Evolutionary conservation across 1,140 invertebrate species (phyloP).

Genomic region (Teleopsis dalmanni): DNA sequence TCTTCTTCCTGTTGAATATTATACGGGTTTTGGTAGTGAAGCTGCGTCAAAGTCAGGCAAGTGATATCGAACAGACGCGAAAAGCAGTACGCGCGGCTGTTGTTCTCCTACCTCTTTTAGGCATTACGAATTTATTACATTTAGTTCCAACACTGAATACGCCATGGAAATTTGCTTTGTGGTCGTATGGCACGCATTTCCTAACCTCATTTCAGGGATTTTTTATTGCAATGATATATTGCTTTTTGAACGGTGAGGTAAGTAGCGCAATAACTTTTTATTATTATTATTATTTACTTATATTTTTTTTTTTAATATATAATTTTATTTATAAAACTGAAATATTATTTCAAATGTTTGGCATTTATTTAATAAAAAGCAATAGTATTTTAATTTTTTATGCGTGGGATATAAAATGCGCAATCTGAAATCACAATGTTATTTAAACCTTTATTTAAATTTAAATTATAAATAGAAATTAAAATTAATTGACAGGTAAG

Average conservation of each 20-base stretch:
- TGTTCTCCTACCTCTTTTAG: slow-evolving; percentile 72
- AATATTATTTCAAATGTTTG: not conserved
- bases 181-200: slow-evolving; percentile 74
- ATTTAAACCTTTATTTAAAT: too few species aligned
- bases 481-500: too few species aligned
- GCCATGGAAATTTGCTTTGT: slow-evolving; percentile 65
- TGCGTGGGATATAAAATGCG: too few species aligned
- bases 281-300: not conserved
- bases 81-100: slow-evolving; percentile 74
- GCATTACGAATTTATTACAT: slow-evolving; percentile 69
- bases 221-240: slow-evolving; percentile 77
- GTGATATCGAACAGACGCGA: slow-evolving; percentile 72
- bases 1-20: slow-evolving; percentile 76
- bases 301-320: not conserved
- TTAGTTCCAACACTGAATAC: slow-evolving; percentile 60
- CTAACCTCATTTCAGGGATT: slow-evolving; percentile 80
- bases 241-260: slow-evolving; percentile 84
- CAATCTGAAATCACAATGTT: too few species aligned
- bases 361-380: not conserved
- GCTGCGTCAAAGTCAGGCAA: slow-evolving; percentile 64
- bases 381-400: not conserved
- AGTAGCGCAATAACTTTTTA: slow-evolving; percentile 17
- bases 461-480: too few species aligned
- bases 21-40: slow-evolving; percentile 79
- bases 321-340: not conserved